Evolutionary conservation across 1,140 invertebrate species (phyloP).

Genomic region (Aporrectodea caliginosa): DNA sequence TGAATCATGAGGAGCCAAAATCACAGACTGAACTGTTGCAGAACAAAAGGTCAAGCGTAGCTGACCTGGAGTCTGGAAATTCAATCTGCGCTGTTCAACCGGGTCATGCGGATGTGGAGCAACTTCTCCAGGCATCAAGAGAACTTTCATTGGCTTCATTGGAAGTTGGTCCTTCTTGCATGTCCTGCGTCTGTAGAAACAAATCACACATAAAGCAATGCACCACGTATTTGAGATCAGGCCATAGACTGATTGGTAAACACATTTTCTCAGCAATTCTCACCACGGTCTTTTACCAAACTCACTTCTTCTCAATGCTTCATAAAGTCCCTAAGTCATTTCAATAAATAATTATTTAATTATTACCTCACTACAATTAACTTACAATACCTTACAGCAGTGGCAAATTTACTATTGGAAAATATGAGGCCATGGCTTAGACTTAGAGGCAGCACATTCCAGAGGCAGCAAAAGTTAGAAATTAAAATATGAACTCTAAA

Average conservation of each 20-base stretch:
- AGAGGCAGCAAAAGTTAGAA: too few relatives aligned
- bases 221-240: background rate
- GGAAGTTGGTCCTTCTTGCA: background rate
- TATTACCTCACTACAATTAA: background rate
- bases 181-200: background rate
- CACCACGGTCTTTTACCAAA: too few relatives aligned
- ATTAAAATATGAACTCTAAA: too few relatives aligned
- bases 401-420: too few relatives aligned
- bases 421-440: too few relatives aligned
- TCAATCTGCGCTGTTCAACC: constrained; percentile 88
- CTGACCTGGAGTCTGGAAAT: constrained; percentile 91
- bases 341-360: background rate
- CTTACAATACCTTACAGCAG: too few relatives aligned
- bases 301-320: too few relatives aligned
- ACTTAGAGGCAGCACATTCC: too few relatives aligned
- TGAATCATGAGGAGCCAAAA: background rate
- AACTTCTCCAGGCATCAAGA: constrained; percentile 45
- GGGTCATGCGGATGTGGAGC: constrained; percentile 73
- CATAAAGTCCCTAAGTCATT: background rate
- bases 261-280: background rate
- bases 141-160: constrained; percentile 42
- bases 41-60: too few relatives aligned
- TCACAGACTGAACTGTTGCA: too few relatives aligned
- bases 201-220: background rate
- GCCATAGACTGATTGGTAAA: background rate